A percentile compares a stretch with the other conserved stretches of the same genome.
Evolutionary conservation across 2,888 invertebrate genomes (phyloP).

Genomic region (Tillus elongatus): DNA sequence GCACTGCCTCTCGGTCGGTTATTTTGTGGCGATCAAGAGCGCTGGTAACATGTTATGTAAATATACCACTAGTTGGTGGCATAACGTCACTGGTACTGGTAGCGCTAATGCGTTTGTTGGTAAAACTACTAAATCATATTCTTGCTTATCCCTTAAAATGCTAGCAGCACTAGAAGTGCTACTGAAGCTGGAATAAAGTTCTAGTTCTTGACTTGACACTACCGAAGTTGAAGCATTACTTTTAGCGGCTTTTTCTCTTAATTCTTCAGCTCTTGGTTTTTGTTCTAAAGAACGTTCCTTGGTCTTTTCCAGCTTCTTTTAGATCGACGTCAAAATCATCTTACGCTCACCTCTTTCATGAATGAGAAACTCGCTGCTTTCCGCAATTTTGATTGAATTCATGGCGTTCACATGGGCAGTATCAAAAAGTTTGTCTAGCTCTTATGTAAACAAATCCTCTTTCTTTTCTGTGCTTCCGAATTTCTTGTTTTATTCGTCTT

Average conservation of each 20-base stretch:
- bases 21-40: constrained; percentile 7
- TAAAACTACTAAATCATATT: neutral
- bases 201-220: no score
- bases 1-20: constrained; percentile 2
- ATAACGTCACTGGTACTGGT: neutral
- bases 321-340: neutral
- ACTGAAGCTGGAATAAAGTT: no score
- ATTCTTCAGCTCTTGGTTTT: constrained; percentile 4
- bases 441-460: constrained; percentile 1
- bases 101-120: neutral
- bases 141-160: no score
- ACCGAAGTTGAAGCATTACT: constrained; percentile 6
- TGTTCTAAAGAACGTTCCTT: constrained; percentile 5
- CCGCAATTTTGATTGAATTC: neutral
- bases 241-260: constrained; percentile 6
- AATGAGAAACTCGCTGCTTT: no score
- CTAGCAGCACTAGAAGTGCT: no score
- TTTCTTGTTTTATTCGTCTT: no score
- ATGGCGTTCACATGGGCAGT: neutral
- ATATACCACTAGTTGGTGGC: constrained; percentile 7
- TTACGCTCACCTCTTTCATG: no score
- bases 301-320: constrained; percentile 2
- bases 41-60: constrained; percentile 5
- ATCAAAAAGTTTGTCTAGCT: constrained; percentile 3
- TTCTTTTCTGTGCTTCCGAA: no score